A percentile compares a stretch with the other conserved stretches of the same genome.
These are phyloP conservation scores for Aspidapion aeneum DNA, from an alignment of 2,888 invertebrate species.

Conservation along the genomic window DNA sequence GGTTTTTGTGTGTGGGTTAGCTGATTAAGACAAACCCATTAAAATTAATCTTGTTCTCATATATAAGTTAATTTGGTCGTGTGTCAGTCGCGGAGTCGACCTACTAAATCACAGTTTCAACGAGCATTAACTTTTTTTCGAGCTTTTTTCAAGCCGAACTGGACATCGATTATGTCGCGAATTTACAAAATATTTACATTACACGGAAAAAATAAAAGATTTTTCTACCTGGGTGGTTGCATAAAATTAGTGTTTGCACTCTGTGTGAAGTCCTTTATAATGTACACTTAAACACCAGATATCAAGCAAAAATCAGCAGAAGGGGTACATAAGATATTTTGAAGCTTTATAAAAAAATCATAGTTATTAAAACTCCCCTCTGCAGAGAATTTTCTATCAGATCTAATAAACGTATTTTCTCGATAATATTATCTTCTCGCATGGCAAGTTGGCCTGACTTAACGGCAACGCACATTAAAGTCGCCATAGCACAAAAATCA, in stretches of 20 bases:
- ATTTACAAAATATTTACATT: conserved; percentile 23
- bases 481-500: no score
- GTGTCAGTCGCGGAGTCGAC: not conserved
- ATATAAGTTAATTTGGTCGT: not conserved
- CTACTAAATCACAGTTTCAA: not conserved
- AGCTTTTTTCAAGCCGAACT: not conserved
- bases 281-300: no score
- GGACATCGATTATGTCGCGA: conserved; percentile 19
- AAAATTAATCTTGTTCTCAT: not conserved
- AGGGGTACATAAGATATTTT: no score
- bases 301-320: no score
- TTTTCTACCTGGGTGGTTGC: conserved; percentile 26
- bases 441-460: no score
- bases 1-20: not conserved
- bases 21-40: not conserved
- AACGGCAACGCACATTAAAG: no score
- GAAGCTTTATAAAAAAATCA: no score
- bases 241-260: conserved; percentile 25
- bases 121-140: not conserved
- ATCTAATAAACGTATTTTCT: no score
- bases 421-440: no score
- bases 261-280: conserved; percentile 22
- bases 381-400: no score
- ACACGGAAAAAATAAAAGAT: conserved; percentile 22
- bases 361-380: no score